These are phyloP conservation scores for Sinhomidia bicolor DNA, from an alignment of 2,888 invertebrate genomes.

Conservation along the genomic window DNA sequence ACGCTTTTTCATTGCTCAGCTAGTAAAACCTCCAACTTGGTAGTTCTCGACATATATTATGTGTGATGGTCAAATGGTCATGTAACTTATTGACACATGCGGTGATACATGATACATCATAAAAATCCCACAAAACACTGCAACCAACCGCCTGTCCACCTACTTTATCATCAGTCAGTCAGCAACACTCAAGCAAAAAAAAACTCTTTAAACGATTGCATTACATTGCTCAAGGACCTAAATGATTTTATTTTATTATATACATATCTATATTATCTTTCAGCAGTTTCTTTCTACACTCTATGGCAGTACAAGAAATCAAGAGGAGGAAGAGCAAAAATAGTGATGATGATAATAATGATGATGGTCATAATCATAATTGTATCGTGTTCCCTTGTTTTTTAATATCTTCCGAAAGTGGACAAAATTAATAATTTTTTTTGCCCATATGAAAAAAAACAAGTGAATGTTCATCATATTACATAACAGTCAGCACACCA, in stretches of 20 bases:
- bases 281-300: background rate
- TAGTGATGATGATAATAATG: background rate
- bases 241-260: background rate
- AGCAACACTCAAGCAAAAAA: background rate
- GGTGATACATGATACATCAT: constrained; percentile 23
- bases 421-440: background rate
- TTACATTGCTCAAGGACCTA: background rate
- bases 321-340: background rate
- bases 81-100: constrained; percentile 11
- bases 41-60: background rate
- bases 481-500: background rate
- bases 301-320: background rate
- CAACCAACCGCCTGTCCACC: background rate
- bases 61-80: background rate
- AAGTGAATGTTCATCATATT: too few relatives aligned
- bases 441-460: background rate
- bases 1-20: too few relatives aligned
- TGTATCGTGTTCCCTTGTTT: background rate
- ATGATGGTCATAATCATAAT: background rate
- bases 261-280: too few relatives aligned
- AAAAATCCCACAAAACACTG: constrained; percentile 14
- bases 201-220: background rate
- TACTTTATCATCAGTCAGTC: background rate
- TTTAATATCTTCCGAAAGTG: background rate
- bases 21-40: background rate